Percentiles rank a stretch among this genome's conserved stretches.
phyloP scores from a whole-genome alignment of 2,113 vertebrate genomes.

The Callionymus lyra region DNA sequence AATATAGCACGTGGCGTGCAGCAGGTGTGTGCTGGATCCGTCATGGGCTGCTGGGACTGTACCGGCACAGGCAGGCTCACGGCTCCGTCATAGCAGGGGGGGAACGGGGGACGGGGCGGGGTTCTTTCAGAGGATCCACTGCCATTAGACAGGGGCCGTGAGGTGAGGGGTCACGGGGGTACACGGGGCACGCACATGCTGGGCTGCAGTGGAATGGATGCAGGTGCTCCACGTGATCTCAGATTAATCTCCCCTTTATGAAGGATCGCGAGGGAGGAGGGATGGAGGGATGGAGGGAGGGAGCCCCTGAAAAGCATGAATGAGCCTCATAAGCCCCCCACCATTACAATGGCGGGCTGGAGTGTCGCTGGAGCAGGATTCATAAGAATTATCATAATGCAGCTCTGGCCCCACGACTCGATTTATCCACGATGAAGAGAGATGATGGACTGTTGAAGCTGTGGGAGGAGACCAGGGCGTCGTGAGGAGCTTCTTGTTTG shows the following conservation, averaged over 20 bases:
- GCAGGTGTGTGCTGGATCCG: slow-evolving; percentile 68
- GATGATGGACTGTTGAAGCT: slow-evolving; percentile 9
- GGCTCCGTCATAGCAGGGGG: slow-evolving; percentile 10
- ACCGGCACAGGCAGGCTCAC: slow-evolving; percentile 20
- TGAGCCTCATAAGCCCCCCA: slow-evolving; percentile 39
- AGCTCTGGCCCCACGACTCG: slow-evolving; percentile 11
- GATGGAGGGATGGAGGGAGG: no score
- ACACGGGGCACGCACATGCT: slow-evolving; percentile 38
- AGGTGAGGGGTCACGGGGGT: slow-evolving; percentile 33
- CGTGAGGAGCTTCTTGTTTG: no score
- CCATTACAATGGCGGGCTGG: slow-evolving; percentile 49
- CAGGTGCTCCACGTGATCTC: slow-evolving; percentile 56
- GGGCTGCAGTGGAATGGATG: slow-evolving; percentile 50
- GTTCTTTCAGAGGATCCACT: slow-evolving; percentile 46
- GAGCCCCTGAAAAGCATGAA: slow-evolving; percentile 51
- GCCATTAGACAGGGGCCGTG: slow-evolving; percentile 11
- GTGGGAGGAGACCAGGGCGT: slow-evolving; percentile 4
- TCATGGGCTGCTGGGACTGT: slow-evolving; percentile 35
- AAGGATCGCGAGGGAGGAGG: no score
- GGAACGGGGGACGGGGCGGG: slow-evolving; percentile 14
- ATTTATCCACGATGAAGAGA: slow-evolving; percentile 17
- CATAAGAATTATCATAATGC: slow-evolving; percentile 43
- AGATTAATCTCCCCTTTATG: slow-evolving; percentile 65
- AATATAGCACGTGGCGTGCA: slow-evolving; percentile 50
- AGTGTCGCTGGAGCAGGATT: slow-evolving; percentile 33